These are phyloP conservation scores for Pardosa pseudoannulata DNA, from an alignment of 2,888 invertebrate species.

Conservation along the genomic window DNA sequence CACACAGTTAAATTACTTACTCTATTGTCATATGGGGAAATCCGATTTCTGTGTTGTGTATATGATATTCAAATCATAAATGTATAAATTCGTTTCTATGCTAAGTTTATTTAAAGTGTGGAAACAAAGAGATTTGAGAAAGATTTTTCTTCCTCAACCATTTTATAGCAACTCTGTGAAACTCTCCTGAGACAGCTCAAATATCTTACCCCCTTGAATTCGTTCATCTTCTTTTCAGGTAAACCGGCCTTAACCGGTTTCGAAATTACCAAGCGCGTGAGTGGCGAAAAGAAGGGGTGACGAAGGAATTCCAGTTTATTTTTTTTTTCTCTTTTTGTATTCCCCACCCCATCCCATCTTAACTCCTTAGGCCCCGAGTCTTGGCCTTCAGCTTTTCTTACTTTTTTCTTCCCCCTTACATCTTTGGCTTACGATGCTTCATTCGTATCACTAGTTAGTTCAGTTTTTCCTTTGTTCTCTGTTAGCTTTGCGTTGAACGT, in stretches of 20 bases:
- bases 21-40: no score
- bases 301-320: slow-evolving; percentile 13
- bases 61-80: no score
- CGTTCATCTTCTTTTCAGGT: slow-evolving; percentile 35
- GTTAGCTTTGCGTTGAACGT: slow-evolving; percentile 32
- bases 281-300: slow-evolving; percentile 11
- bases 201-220: no score
- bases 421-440: no score
- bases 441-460: background rate
- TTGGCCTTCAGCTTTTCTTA: slow-evolving; percentile 42
- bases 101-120: no score
- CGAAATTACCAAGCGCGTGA: slow-evolving; percentile 20
- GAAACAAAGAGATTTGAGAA: no score
- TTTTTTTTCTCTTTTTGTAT: slow-evolving; percentile 20
- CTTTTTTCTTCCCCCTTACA: background rate
- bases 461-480: background rate
- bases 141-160: no score
- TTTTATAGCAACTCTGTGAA: no score
- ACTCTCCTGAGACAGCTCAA: no score
- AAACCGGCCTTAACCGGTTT: slow-evolving; percentile 49
- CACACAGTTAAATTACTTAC: no score
- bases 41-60: no score
- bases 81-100: no score
- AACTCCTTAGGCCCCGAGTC: slow-evolving; percentile 42
- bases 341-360: background rate